Conservation (phyloP, 1,140 invertebrate genomes). For the Drosophila burlai region DNA sequence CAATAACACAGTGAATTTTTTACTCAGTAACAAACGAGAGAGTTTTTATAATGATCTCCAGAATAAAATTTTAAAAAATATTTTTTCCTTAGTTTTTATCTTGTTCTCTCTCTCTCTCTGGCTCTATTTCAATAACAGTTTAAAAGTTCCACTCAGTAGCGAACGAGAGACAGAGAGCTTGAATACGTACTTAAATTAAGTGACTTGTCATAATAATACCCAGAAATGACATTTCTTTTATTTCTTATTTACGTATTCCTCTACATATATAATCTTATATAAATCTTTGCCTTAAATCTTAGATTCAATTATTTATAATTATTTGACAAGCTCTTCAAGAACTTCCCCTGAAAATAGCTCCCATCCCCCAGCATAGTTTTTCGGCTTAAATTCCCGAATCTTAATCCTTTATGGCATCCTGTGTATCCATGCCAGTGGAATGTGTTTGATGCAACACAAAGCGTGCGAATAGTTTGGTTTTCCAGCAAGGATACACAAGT, state of each 20-base stretch:
- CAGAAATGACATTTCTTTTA: background rate
- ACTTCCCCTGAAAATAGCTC: background rate
- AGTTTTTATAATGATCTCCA: background rate
- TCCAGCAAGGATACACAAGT: background rate
- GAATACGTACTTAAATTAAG: too few relatives aligned
- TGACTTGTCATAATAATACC: background rate
- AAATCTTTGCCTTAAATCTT: background rate
- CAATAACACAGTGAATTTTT: too few relatives aligned
- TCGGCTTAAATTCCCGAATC: background rate
- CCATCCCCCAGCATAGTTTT: slow-evolving; percentile 8
- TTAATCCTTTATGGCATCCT: background rate
- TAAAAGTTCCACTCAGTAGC: too few relatives aligned
- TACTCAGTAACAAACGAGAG: background rate
- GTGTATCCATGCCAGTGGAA: slow-evolving; percentile 29
- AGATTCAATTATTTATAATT: background rate
- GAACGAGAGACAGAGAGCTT: background rate
- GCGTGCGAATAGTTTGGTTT: slow-evolving; percentile 73
- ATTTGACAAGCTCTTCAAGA: background rate
- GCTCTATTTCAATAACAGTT: too few relatives aligned
- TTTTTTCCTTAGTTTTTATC: too few relatives aligned
- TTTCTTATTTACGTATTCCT: background rate
- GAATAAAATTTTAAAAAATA: too few relatives aligned
- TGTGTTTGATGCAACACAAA: slow-evolving; percentile 78
- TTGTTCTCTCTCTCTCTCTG: too few relatives aligned
- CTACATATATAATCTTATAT: background rate